A percentile compares a stretch with the other conserved stretches of the same genome.
Evolutionary conservation across 1,140 invertebrate genomes (phyloP).

Genomic region (Apis laboriosa): DNA sequence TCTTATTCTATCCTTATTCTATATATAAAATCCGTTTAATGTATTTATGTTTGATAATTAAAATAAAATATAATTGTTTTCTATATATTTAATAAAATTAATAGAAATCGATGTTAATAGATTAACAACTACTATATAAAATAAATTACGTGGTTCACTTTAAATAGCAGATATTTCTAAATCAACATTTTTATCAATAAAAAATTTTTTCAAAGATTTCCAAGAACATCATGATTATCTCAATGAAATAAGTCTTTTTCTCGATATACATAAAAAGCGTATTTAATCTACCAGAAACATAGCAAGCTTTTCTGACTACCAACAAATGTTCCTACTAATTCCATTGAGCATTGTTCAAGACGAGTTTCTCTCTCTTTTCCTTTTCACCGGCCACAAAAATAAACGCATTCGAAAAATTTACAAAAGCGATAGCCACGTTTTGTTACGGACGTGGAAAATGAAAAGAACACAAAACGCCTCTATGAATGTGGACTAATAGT

Average conservation of each 20-base stretch:
- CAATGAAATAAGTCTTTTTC: not conserved
- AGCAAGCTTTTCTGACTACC: conserved; percentile 7
- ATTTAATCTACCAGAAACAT: conserved; percentile 6
- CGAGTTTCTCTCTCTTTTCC: not conserved
- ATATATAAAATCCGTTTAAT: too few species aligned
- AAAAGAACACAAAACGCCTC: too few species aligned
- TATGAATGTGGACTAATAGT: not conserved
- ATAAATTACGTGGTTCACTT: not conserved
- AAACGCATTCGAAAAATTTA: not conserved
- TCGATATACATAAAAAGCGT: not conserved
- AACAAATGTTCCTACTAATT: conserved; percentile 15
- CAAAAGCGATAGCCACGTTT: not conserved
- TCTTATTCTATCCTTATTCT: too few species aligned
- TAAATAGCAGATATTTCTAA: not conserved
- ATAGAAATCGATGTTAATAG: too few species aligned
- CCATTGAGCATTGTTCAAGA: not conserved
- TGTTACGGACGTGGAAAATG: not conserved
- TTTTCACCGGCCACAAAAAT: not conserved
- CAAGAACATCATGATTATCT: not conserved
- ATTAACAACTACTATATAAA: not conserved
- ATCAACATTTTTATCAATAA: not conserved
- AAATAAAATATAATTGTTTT: not conserved
- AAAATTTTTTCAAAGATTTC: not conserved
- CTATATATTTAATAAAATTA: not conserved
- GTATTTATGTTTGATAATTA: not conserved